Evolutionary conservation across 1,140 invertebrate genomes (phyloP).

Genomic region (Sinonovacula constricta): DNA sequence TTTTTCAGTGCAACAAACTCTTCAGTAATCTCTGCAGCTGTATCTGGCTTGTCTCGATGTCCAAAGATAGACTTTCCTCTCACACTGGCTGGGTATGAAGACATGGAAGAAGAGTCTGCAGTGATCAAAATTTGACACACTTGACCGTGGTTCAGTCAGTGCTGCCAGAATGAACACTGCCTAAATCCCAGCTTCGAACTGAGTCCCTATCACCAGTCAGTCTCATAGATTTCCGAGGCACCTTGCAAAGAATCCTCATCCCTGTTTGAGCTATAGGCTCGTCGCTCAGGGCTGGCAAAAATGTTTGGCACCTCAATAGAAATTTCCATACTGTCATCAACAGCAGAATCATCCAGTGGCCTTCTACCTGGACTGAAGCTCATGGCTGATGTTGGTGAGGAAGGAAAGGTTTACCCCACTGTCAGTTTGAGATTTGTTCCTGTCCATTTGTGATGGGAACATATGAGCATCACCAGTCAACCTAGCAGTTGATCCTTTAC

Average conservation of each 20-base stretch:
- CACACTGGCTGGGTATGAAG: conserved; percentile 18
- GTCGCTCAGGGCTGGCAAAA: conserved; percentile 10
- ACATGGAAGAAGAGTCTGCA: conserved; percentile 22
- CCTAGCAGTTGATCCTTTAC: neutral
- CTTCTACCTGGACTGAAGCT: conserved; percentile 10
- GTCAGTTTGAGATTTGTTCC: conserved; percentile 5
- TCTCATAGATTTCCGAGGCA: conserved; percentile 21
- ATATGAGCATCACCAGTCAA: neutral
- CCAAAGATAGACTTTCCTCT: neutral
- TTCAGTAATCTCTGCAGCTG: conserved; percentile 15
- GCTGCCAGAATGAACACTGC: conserved; percentile 40
- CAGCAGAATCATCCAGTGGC: conserved; percentile 18
- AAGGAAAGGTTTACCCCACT: conserved; percentile 29
- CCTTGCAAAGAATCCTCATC: neutral
- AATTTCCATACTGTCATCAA: conserved; percentile 35
- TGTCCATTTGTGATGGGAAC: neutral
- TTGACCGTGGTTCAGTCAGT: conserved; percentile 28
- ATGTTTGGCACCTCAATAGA: conserved; percentile 30
- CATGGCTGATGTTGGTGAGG: conserved; percentile 6
- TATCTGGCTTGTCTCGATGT: too few species aligned
- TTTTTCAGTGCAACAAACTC: conserved; percentile 15
- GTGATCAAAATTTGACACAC: conserved; percentile 12
- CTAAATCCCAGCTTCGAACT: neutral
- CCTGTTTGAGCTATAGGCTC: conserved; percentile 17
- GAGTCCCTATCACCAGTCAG: conserved; percentile 29